Base-by-base conservation (phyloP, 64 coral and sea anemone genomes). In the Pocillopora verrucosa region DNA sequence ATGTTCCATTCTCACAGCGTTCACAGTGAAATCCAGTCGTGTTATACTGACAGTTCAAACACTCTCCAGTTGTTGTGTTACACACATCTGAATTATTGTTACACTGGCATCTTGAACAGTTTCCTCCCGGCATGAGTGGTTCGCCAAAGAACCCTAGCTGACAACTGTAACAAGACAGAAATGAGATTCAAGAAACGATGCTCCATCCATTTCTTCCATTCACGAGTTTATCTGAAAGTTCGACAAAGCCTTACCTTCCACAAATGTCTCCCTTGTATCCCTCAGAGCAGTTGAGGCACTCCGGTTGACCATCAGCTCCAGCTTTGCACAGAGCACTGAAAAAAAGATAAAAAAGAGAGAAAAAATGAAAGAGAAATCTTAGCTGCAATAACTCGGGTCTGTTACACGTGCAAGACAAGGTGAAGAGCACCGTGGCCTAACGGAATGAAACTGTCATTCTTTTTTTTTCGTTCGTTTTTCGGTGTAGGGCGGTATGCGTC, bases 61-160 rank as follows among this genome's bases (percentile, higher is more conserved):
- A 99, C 20, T 90, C 35, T 30, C 97, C 97, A 51, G 93, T 95
- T 79, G 77, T 95, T 36, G 86, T 91, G 57, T 95, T 38, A n/a
- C 97, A 99, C n/a, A 99, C 77, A 68, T 93, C 91, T 7, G 93
- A 95, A 56, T 99, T 99, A 75, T 98, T 99, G 73, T 99, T 99
- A 87, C 97, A 99, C 57, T 91, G 88, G 64, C 97, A 99, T n/a
- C 73, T 56, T 34, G 97, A 95, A 61, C 97, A 99, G 75, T 93
- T 95, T 35, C 97, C 93, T 35, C 88, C 97, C 60, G 87, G 76
- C n/a, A 78, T 57, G 9, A 81, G 20, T 0, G 97, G 97, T 79
- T 88, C 86, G 57, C 97, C 97, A 91, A 99, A 99, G 92, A 88
- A 99, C 58, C 93, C 88, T 30, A 76, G 70, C 19, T 41, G 26